Conservation (phyloP, 2,797 vertebrate species). For the Lemur catta region DNA sequence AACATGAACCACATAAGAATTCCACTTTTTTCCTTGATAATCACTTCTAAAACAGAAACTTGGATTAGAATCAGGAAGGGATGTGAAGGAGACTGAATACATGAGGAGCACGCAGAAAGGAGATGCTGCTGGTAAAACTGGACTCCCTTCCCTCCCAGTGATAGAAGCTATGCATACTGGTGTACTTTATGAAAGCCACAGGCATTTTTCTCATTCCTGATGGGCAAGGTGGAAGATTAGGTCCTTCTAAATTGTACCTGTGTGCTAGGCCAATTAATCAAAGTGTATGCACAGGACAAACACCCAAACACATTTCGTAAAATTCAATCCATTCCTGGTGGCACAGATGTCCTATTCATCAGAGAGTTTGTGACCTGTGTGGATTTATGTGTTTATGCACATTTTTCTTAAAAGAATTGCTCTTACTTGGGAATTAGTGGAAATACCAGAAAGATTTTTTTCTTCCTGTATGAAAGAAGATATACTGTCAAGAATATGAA, state of each 20-base stretch:
- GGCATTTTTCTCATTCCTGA: constrained; percentile 57
- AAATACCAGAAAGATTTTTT: background rate
- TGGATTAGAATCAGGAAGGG: constrained; percentile 60
- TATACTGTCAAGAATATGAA: background rate
- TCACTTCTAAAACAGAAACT: constrained; percentile 73
- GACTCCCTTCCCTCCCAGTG: background rate
- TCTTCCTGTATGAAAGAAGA: constrained; percentile 19
- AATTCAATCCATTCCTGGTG: background rate
- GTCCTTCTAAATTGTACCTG: background rate
- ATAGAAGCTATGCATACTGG: background rate
- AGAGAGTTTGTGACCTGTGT: background rate
- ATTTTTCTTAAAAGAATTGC: background rate
- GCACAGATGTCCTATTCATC: constrained; percentile 44
- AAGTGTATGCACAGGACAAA: background rate
- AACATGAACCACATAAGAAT: constrained; percentile 76
- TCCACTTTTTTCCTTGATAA: constrained; percentile 70
- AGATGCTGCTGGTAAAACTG: background rate
- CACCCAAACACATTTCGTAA: constrained; percentile 26
- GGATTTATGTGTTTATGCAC: background rate
- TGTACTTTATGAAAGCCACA: constrained; percentile 23
- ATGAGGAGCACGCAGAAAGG: background rate
- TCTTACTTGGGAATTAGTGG: constrained; percentile 27
- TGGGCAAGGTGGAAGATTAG: background rate
- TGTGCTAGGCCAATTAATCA: background rate
- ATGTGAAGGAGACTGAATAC: background rate